Percentiles rank a stretch among this genome's conserved stretches.
phyloP scores from a whole-genome alignment of 2,113 vertebrate genomes.

The Pongo abelii region DNA sequence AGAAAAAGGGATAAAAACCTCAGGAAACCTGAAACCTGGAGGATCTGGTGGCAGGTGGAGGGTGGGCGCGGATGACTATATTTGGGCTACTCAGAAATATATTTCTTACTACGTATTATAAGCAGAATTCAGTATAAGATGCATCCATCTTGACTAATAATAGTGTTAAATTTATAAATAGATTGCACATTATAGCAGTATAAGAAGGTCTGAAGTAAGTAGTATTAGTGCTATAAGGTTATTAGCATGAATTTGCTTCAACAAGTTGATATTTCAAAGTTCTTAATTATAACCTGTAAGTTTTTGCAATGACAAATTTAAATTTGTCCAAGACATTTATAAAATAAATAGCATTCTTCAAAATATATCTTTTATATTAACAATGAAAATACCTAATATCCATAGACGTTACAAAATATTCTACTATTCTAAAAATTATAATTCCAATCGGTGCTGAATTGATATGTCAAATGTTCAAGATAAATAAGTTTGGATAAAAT shows the following conservation, averaged over 20 bases:
- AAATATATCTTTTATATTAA: neutral
- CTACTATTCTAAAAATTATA: neutral
- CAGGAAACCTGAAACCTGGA: neutral
- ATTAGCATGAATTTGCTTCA: neutral
- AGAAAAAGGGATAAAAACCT: neutral
- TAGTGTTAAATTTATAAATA: neutral
- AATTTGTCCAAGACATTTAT: neutral
- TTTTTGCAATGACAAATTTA: neutral
- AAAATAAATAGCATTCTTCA: neutral
- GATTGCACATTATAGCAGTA: neutral
- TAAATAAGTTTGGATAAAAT: neutral
- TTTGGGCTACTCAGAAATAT: neutral
- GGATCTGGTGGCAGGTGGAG: rapidly evolving
- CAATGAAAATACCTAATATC: neutral
- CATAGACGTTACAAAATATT: neutral
- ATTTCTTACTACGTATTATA: neutral
- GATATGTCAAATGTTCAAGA: neutral
- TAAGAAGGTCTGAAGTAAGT: neutral
- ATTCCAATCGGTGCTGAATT: neutral
- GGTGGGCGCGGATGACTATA: neutral
- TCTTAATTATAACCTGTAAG: neutral
- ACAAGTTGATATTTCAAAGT: neutral
- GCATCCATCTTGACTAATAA: neutral
- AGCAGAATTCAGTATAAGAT: neutral
- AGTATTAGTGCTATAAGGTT: neutral